A percentile compares a stretch with the other conserved stretches of the same genome.
These are phyloP conservation scores for Guaruba guarouba DNA, from an alignment of 2,113 vertebrate genomes.

Conservation along the genomic window DNA sequence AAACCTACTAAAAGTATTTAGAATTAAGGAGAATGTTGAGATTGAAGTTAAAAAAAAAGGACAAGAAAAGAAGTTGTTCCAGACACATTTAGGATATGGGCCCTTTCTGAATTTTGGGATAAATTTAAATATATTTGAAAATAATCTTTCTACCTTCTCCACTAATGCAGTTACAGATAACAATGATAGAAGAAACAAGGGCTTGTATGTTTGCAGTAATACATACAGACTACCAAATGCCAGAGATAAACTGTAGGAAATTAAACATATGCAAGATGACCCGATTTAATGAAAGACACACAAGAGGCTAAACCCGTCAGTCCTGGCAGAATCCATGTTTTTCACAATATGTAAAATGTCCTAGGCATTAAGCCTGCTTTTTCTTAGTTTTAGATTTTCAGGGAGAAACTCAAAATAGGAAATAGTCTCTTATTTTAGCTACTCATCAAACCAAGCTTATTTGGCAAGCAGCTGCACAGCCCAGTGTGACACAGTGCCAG, in stretches of 20 bases:
- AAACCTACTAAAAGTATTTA: not conserved
- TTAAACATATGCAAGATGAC: not conserved
- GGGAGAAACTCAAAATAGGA: not conserved
- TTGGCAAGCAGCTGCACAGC: not conserved
- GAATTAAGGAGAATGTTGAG: not conserved
- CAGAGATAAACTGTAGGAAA: not conserved
- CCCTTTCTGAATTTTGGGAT: not conserved
- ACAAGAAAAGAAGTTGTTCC: not conserved
- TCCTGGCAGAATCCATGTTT: not conserved
- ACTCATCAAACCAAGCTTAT: not conserved
- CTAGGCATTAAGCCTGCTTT: not conserved
- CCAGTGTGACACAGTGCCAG: not conserved
- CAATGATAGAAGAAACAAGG: not conserved
- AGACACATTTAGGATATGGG: not conserved
- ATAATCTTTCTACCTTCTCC: not conserved
- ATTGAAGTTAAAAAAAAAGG: not conserved
- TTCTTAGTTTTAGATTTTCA: not conserved
- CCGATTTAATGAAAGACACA: not conserved
- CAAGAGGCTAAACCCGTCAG: not conserved
- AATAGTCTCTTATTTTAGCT: not conserved
- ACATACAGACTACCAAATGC: not conserved
- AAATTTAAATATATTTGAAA: not conserved
- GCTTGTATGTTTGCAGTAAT: not conserved
- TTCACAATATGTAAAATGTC: not conserved
- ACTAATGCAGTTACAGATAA: not conserved